These are phyloP conservation scores for Hartigia nigra DNA, from an alignment of 2,888 invertebrate species.

Conservation along the genomic window DNA sequence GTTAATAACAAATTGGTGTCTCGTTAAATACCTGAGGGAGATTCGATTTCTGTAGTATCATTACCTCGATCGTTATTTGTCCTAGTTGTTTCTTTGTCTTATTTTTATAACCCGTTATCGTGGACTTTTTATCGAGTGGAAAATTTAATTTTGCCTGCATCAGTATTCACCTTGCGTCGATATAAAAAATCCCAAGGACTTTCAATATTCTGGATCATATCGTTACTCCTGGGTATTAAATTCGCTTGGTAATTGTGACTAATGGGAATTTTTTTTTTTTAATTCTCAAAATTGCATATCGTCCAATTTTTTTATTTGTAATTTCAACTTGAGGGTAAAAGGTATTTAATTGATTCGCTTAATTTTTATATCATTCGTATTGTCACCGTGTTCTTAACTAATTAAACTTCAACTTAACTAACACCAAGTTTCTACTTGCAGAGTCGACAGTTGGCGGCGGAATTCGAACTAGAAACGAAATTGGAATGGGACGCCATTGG, in stretches of 20 bases:
- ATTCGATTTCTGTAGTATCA: background rate
- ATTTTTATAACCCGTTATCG: background rate
- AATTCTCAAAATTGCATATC: background rate
- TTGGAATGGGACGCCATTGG: conserved; percentile 58
- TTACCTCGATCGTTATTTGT: background rate
- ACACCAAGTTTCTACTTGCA: background rate
- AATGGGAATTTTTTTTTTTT: background rate
- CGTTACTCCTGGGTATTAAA: conserved; percentile 31
- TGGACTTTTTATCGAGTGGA: conserved; percentile 28
- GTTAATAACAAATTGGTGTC: conserved; percentile 19
- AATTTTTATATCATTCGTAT: background rate
- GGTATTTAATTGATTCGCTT: background rate
- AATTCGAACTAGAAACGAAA: conserved; percentile 25
- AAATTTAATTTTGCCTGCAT: conserved; percentile 36
- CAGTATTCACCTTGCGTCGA: conserved; percentile 29
- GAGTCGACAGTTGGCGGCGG: conserved; percentile 20
- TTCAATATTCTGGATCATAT: conserved; percentile 38
- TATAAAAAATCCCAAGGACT: conserved; percentile 27
- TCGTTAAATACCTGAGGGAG: background rate
- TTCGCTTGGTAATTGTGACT: background rate
- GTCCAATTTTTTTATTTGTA: background rate
- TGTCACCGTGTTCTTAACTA: background rate
- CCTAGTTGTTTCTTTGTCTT: background rate
- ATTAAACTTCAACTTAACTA: background rate
- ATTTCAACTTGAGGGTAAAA: background rate